Evolutionary conservation across 2,797 vertebrate species (phyloP).

Genomic region (Luscinia megarhynchos): DNA sequence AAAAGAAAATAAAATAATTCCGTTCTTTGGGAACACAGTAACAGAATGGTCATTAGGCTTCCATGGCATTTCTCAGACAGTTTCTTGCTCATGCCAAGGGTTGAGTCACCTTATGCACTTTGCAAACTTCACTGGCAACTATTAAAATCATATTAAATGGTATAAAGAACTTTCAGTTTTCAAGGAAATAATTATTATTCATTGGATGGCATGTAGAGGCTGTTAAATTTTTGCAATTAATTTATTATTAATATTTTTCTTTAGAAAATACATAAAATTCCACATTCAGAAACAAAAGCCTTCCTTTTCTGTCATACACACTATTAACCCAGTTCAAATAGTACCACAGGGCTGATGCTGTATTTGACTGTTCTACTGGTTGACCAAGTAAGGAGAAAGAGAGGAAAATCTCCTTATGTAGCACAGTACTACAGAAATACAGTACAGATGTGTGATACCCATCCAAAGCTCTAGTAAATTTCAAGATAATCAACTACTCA

Average conservation of each 20-base stretch:
- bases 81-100: not conserved
- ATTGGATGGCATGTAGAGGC: not conserved
- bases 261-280: not conserved
- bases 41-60: not conserved
- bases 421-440: not conserved
- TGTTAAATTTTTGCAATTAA: not conserved
- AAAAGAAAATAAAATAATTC: not conserved
- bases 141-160: not conserved
- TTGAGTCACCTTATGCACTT: not conserved
- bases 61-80: not conserved
- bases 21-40: not conserved
- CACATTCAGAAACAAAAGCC: not conserved
- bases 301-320: not conserved
- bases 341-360: not conserved
- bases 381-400: not conserved
- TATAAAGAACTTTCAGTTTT: not conserved
- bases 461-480: not conserved
- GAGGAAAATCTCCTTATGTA: not conserved
- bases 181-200: not conserved
- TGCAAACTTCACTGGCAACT: not conserved
- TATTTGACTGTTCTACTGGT: not conserved
- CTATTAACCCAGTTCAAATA: not conserved
- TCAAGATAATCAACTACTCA: not conserved
- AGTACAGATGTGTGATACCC: not conserved
- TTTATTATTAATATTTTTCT: not conserved